Percentiles rank a stretch among this genome's conserved stretches.
Conservation (phyloP, 2,113 vertebrate species). For the Uria lomvia region DNA sequence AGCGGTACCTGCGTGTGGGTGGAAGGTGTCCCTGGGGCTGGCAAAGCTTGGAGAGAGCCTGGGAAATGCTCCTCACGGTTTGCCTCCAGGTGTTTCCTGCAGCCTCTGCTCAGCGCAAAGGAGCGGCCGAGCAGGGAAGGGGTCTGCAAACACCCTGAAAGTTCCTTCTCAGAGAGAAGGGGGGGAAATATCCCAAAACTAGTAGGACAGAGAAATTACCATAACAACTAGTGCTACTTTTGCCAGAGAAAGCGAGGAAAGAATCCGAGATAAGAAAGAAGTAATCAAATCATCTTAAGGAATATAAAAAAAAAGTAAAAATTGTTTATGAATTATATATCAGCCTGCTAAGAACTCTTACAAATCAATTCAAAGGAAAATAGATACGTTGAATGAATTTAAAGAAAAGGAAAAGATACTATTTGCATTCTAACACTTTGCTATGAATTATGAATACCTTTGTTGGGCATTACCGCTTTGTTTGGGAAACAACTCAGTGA, state of each 20-base stretch:
- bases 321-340: conserved; percentile 40
- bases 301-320: not conserved
- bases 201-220: not conserved
- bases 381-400: not conserved
- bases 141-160: not conserved
- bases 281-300: conserved; percentile 21
- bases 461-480: not conserved
- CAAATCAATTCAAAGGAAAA: not conserved
- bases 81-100: not conserved
- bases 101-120: not conserved
- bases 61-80: not conserved
- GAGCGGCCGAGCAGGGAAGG: rapidly evolving
- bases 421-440: not conserved
- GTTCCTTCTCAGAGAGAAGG: not conserved
- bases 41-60: not conserved
- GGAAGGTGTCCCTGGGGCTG: not conserved
- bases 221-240: not conserved
- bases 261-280: not conserved
- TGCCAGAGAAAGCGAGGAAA: not conserved
- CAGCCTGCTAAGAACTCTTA: not conserved
- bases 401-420: not conserved
- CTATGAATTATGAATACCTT: not conserved
- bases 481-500: not conserved
- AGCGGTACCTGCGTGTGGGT: rapidly evolving
- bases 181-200: not conserved